phyloP scores from a whole-genome alignment of 2,797 vertebrate genomes.

The Liparis tanakae region DNA sequence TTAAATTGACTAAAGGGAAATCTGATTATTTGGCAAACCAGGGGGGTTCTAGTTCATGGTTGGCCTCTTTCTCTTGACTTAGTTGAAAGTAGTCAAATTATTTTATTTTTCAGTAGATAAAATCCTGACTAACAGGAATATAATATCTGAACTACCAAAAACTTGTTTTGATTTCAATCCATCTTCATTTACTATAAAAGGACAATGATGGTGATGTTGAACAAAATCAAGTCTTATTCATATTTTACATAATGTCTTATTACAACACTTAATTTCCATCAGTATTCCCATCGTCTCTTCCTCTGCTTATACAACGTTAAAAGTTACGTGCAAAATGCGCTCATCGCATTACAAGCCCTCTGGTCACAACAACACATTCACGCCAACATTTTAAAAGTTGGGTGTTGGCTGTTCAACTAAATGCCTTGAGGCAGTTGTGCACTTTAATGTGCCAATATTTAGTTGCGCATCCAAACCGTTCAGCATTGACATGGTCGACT shows the following conservation, averaged over 20 bases:
- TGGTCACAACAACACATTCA: constrained; percentile 17
- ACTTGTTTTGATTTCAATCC: not conserved
- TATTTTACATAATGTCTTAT: not conserved
- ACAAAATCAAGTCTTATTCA: constrained; percentile 5
- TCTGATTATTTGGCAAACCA: not conserved
- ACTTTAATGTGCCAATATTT: not conserved
- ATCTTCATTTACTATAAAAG: constrained; percentile 9
- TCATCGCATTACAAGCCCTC: constrained; percentile 14
- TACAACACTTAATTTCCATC: constrained; percentile 3
- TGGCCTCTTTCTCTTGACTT: not conserved
- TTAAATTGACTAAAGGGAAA: not conserved
- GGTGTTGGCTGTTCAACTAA: constrained; percentile 32
- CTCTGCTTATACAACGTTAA: constrained; percentile 2
- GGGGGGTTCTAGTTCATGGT: too few relatives aligned
- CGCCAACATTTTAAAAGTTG: constrained; percentile 13
- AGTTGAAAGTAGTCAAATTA: not conserved
- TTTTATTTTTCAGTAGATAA: not conserved
- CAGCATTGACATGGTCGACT: not conserved
- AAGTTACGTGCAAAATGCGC: constrained; percentile 16
- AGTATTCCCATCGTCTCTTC: not conserved
- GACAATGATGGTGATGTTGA: not conserved
- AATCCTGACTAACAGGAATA: not conserved
- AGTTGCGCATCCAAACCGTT: not conserved
- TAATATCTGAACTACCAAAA: not conserved
- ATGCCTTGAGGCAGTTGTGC: constrained; percentile 17